Conservation (phyloP, 2,797 vertebrate genomes). For the Pempheris klunzingeri region DNA sequence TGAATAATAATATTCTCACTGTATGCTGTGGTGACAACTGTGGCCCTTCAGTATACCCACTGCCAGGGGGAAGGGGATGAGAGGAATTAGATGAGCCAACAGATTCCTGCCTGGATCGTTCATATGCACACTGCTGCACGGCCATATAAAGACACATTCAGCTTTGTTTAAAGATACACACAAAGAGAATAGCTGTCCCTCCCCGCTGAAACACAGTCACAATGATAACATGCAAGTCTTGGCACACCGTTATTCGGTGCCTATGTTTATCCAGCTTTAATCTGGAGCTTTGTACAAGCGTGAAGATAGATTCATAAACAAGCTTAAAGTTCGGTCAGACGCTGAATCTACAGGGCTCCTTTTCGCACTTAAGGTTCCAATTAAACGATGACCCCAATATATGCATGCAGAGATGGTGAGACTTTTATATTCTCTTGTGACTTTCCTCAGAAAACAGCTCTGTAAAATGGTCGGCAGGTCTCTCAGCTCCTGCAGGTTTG, state of each 20-base stretch:
- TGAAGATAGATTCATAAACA: conserved; percentile 34
- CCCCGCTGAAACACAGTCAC: conserved; percentile 23
- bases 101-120: conserved; percentile 56
- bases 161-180: conserved; percentile 51
- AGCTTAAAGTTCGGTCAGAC: conserved; percentile 9
- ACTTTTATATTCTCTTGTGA: conserved; percentile 12
- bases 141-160: conserved; percentile 70
- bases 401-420: conserved; percentile 7
- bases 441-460: conserved; percentile 17
- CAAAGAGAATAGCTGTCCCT: conserved; percentile 10
- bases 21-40: conserved; percentile 61
- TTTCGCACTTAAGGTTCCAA: conserved; percentile 24
- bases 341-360: conserved; percentile 8
- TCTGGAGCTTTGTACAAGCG: conserved; percentile 40
- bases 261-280: conserved; percentile 37
- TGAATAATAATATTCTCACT: conserved; percentile 46
- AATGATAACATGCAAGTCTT: conserved; percentile 27
- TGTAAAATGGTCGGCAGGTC: conserved; percentile 8
- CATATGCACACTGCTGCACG: conserved; percentile 36
- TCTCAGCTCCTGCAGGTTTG: conserved; percentile 27
- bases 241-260: conserved; percentile 14
- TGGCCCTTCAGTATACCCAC: conserved; percentile 41
- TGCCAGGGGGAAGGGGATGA: conserved; percentile 65
- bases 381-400: conserved; percentile 20
- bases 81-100: conserved; percentile 61